These are phyloP conservation scores for Lepidonotus clava DNA, from an alignment of 2,888 invertebrate genomes.

Conservation along the genomic window DNA sequence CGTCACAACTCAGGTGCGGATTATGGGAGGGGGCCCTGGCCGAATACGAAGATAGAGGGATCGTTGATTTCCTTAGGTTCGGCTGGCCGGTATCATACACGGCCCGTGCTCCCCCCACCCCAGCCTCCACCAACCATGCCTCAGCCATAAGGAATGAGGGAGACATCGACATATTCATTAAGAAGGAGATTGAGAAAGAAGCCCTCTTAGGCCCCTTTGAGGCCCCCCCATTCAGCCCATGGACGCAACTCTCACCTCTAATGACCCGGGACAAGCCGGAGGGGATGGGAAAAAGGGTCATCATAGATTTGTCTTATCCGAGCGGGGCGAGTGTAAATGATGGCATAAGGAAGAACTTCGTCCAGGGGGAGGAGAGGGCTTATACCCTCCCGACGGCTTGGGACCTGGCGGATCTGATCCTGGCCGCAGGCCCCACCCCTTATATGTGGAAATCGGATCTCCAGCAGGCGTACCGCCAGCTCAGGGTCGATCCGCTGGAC, in stretches of 20 bases:
- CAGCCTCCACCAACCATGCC: too few species aligned
- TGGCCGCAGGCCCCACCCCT: too few species aligned
- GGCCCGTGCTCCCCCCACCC: too few species aligned
- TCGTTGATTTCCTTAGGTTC: too few species aligned
- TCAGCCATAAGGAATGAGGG: too few species aligned
- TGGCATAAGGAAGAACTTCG: not conserved
- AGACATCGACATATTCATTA: not conserved
- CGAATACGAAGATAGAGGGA: too few species aligned
- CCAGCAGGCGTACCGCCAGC: not conserved
- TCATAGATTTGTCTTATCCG: not conserved
- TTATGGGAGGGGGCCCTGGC: too few species aligned
- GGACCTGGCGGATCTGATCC: not conserved
- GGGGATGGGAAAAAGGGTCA: not conserved
- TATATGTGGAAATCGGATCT: not conserved
- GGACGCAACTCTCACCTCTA: not conserved
- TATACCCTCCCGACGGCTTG: not conserved
- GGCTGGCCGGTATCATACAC: too few species aligned
- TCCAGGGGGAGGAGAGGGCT: not conserved
- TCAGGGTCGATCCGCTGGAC: not conserved
- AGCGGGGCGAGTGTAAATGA: not conserved
- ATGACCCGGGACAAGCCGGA: not conserved
- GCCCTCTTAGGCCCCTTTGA: not conserved
- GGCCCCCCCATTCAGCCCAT: not conserved
- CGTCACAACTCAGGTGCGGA: too few species aligned
- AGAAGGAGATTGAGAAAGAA: not conserved